Evolutionary conservation across 2,113 vertebrate species (phyloP).

Genomic region (Myrmecophaga tridactyla): DNA sequence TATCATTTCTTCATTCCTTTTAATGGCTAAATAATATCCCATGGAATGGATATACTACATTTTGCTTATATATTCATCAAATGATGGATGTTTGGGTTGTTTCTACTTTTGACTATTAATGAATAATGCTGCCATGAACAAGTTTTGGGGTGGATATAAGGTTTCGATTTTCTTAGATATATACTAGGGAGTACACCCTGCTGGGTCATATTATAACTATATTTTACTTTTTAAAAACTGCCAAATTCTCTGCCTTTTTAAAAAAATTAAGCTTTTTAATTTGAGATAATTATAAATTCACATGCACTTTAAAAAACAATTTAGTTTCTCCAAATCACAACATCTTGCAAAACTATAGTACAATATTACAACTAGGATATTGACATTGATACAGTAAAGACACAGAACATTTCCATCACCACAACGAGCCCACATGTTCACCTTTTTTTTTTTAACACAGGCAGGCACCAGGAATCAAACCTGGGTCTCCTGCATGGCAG

Average conservation of each 20-base stretch:
- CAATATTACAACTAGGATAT: not conserved
- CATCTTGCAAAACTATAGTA: not conserved
- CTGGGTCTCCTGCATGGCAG: no score
- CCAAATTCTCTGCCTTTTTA: conserved; percentile 7
- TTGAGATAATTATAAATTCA: conserved; percentile 18
- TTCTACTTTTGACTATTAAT: not conserved
- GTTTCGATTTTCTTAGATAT: conserved; percentile 12
- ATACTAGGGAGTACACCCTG: not conserved
- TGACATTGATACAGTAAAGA: not conserved
- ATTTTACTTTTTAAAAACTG: conserved; percentile 31
- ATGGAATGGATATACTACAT: not conserved
- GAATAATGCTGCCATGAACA: conserved; percentile 11
- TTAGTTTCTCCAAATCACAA: not conserved
- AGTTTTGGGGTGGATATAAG: not conserved
- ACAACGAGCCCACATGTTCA: not conserved
- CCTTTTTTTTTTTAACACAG: no score
- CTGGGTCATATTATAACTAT: not conserved
- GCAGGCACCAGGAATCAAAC: no score
- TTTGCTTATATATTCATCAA: conserved; percentile 2
- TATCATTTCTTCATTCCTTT: not conserved
- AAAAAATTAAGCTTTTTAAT: conserved; percentile 20
- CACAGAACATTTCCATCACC: not conserved
- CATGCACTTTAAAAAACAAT: conserved; percentile 36
- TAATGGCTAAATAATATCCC: not conserved
- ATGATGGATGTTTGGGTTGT: not conserved